Evolutionary conservation across 2,888 invertebrate species (phyloP), one percentile per base, ranked within the genome.

Genomic region (Liopterus haemorrhoidalis): DNA sequence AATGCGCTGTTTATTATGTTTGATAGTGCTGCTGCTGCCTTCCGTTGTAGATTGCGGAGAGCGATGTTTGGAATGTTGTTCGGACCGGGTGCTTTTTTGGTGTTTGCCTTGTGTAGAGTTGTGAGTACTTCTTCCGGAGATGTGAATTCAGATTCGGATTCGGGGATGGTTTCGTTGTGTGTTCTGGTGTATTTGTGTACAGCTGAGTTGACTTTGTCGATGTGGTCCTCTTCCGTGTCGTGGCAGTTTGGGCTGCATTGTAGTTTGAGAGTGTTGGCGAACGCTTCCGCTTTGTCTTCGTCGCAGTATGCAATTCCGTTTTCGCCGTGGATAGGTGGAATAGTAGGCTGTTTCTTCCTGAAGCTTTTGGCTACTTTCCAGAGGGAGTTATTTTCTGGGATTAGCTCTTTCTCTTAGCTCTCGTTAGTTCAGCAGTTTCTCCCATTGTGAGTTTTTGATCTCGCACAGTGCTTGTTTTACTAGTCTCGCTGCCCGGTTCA

Each of bases 251-350:
- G 6, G 6, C 8, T 30, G 8, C 6, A n/a, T 11, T 12, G 8
- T 6, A 5, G 31, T 11, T 30, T 12, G 6, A 30, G 31, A 12
- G 6, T 30, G 6, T 30, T 12, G 6, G 31, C 31, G 12, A 30
- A 30, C 5, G 31, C 31, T 11, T 30, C 31, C 5, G 31, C 31
- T 12, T 30, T 30, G 8, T 30, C 31, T 30, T 6, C 6, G 11
- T 9, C 12, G 11, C n/a, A 30, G 11, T 9, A 12, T 12, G 12
- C 31, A 6, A 30, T 6, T 11, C 31, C 31, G 6, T 11, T 30
- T 30, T 8, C 31, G 11, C 31, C 31, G 6, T 30, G 31, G 6
- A 30, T 30, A 12, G 31, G 31, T 8, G 31, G 31, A 6, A 30
- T 8, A 6, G 31, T 6, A 6, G 31, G 8, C 6, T 6, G 8